Base-by-base conservation (phyloP, 64 coral and sea anemone species). In the Orbicella faveolata region DNA sequence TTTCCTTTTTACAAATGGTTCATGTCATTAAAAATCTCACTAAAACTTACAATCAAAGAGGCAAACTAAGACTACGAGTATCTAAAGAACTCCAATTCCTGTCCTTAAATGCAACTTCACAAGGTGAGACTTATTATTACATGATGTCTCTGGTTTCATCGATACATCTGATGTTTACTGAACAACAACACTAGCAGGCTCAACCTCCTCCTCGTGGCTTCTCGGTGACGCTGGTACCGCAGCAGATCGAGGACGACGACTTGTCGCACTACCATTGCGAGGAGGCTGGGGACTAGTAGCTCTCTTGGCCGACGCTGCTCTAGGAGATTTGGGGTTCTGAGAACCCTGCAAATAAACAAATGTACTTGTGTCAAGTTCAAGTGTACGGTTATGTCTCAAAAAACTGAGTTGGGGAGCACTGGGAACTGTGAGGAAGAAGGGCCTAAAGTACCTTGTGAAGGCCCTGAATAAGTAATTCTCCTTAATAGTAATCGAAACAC, bases 201-300 rank as follows among this genome's bases (percentile, higher is more conserved):
- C 94, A 21, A 84, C 65, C 61, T 81, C 88, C 48, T 97, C 95
- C 17, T 77, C 88, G 52, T 79, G 87, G 65, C 70, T 90, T 9
- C 92, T 85, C 39, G 91, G 88, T 61, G 95, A 94, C 5, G 61
- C 87, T 67, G 95, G 92, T 35, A 90, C 95, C 36, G 95, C 95
- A 53, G 95, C 95, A 53, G 95, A 97, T 41, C 95, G 88, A 25
- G 95, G 95, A 66, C 94, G 92, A 63, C 92, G 75, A 15, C 82
- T 89, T 57, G 76, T 81, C 34, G 95, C 92, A 73, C 92, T 94
- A 65, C 83, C 72, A 63, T 79, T 90, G 68, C 88, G 83, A 55
- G 90, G 95, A 73, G 92, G 77, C 48, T 88, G 83, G 9, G 92
- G 77, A 34, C 88, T 87, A 75, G 83, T 76, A 2, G 89, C 37